Base-by-base conservation (phyloP, 2,888 invertebrate genomes). In the Nasonia oneida region DNA sequence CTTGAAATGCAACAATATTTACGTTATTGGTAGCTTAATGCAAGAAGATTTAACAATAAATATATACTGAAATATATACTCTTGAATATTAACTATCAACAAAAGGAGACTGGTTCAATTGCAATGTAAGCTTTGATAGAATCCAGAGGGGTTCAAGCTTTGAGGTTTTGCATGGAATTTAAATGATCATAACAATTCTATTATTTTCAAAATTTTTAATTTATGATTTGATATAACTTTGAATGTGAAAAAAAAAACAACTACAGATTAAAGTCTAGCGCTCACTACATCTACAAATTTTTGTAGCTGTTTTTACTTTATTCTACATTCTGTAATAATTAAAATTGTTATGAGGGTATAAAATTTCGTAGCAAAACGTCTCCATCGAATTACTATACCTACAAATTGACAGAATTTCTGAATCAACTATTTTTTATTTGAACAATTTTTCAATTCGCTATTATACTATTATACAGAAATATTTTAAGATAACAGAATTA, bases 401-500 rank as follows among this genome's bases (percentile, higher is more conserved):
- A 67, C 57, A 76, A 83, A 64, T 50, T 33, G 73, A 76, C 76
- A 76, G 8, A 5, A 70, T 76, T 70, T 76, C 76, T 42, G 50
- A 50, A 77, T 64, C 4, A 73, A 77, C 75, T 78, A 61, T 57
- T 29, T 29, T 29, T 29, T 53, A 42, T 53, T 64, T 80, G 10
- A 57, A 64, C 47, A 74, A 64, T 42, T 81, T 61, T 23, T 37
- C 14, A 76, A 37, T 83, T 1, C 4, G 39, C 73, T 83, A 61
- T 61, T n/a, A 86, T 71, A n/a, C 74, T 82, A 85, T 83, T 71
- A 42, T 71, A 80, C 57, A 76, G 57, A 81, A 39, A 83, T 80
- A 29, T 83, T n/a, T 76, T 57, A 39, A 70, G 1, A 50, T 61
- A 37, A 42, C 18, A 86, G 80, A 83, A 86, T 86, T 61, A 70